These are phyloP conservation scores for Oceanodroma leucorhoa DNA, from an alignment of 2,797 vertebrate species.

Conservation along the genomic window DNA sequence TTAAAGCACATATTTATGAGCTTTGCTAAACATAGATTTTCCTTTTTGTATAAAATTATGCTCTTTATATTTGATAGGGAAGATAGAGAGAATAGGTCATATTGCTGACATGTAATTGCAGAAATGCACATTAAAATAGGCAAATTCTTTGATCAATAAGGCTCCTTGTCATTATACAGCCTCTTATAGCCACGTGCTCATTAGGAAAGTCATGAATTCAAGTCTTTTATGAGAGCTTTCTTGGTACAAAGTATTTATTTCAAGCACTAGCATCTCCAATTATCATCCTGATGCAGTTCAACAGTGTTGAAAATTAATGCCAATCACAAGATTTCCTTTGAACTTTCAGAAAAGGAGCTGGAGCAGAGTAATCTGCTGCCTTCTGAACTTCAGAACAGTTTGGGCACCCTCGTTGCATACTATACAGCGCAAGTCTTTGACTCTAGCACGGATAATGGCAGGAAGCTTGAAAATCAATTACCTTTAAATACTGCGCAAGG, in stretches of 20 bases:
- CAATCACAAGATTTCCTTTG: conserved; percentile 23
- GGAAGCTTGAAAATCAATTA: conserved; percentile 48
- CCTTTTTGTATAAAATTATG: neutral
- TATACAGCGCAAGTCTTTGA: neutral
- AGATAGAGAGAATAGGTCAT: neutral
- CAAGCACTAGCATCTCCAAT: neutral
- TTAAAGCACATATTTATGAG: neutral
- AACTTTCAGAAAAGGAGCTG: conserved; percentile 13
- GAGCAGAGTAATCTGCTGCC: neutral
- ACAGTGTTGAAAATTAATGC: conserved; percentile 29
- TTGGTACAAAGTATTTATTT: conserved; percentile 20
- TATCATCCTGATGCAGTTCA: conserved; percentile 31
- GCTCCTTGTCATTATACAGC: neutral
- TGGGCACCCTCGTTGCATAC: neutral
- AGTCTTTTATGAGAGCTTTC: conserved; percentile 16
- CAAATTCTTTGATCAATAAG: conserved; percentile 26
- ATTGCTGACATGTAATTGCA: neutral
- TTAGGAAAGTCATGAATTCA: conserved; percentile 10
- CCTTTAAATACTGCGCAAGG: neutral
- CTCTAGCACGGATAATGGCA: neutral
- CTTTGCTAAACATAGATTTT: neutral
- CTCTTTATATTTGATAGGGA: neutral
- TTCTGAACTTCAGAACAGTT: neutral
- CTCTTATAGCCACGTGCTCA: neutral
- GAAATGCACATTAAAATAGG: neutral